Percentiles rank a stretch among this genome's conserved stretches.
phyloP scores from a whole-genome alignment of 2,113 vertebrate species.

The Panurus biarmicus region DNA sequence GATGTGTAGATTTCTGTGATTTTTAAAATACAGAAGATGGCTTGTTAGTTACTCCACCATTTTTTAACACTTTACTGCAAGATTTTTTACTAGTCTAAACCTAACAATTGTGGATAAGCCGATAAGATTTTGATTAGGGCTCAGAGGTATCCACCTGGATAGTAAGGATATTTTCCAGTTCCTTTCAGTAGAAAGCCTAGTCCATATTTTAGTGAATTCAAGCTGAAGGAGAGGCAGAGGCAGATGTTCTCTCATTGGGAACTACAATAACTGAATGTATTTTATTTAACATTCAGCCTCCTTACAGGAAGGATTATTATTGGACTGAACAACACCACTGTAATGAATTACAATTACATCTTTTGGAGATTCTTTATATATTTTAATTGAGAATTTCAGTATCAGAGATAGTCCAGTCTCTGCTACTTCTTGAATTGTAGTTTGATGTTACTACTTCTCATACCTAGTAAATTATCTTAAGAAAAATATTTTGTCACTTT shows the following conservation, averaged over 20 bases:
- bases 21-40: background rate
- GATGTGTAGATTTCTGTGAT: background rate
- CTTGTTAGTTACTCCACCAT: background rate
- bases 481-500: constrained; percentile 33
- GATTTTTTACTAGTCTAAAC: background rate
- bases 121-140: background rate
- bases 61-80: background rate
- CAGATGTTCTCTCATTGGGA: background rate
- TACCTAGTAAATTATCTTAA: constrained; percentile 20
- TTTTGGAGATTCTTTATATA: constrained; percentile 3
- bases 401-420: background rate
- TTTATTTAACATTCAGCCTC: background rate
- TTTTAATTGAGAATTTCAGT: constrained; percentile 5
- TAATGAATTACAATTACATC: background rate
- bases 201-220: background rate
- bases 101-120: background rate
- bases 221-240: background rate
- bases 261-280: background rate
- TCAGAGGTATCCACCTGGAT: background rate
- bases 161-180: background rate
- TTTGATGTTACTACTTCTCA: background rate
- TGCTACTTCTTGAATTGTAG: background rate
- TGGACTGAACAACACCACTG: constrained; percentile 9
- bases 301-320: background rate
- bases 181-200: background rate